These are phyloP conservation scores for Amphipoea lucens DNA, from an alignment of 2,888 invertebrate species.

Conservation along the genomic window DNA sequence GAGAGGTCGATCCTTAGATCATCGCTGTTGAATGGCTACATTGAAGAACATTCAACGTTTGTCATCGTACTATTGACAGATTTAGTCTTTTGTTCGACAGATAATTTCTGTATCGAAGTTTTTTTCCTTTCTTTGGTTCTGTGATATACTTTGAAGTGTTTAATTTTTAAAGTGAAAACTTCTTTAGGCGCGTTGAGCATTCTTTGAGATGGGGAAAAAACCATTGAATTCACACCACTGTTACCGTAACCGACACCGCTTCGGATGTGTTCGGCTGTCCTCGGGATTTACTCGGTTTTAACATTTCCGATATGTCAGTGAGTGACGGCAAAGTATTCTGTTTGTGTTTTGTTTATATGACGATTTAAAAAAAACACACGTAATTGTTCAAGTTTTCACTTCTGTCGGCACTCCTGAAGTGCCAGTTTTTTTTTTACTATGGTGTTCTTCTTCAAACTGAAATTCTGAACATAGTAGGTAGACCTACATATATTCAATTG, in stretches of 20 bases:
- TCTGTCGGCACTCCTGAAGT: too few relatives aligned
- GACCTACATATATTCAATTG: neutral
- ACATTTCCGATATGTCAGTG: too few relatives aligned
- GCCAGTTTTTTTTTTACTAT: conserved; percentile 7
- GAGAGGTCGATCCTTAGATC: conserved; percentile 67
- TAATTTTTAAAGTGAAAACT: neutral
- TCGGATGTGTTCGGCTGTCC: too few relatives aligned
- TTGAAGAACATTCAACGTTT: conserved; percentile 71
- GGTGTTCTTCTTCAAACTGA: neutral
- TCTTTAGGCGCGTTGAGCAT: too few relatives aligned
- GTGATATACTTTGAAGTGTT: conserved; percentile 21
- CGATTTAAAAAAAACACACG: too few relatives aligned
- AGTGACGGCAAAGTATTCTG: too few relatives aligned
- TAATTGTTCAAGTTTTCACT: too few relatives aligned
- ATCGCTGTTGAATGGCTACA: conserved; percentile 73
- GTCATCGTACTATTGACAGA: conserved; percentile 72
- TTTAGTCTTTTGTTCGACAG: conserved; percentile 57
- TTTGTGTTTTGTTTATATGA: too few relatives aligned
- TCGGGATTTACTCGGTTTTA: too few relatives aligned
- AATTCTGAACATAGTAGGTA: neutral
- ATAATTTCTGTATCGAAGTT: conserved; percentile 50
- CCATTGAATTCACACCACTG: too few relatives aligned
- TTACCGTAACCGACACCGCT: too few relatives aligned
- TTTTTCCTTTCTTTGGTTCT: conserved; percentile 28
- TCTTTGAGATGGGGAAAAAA: too few relatives aligned